These are phyloP conservation scores for Notarius lentiginosus DNA, from an alignment of 2,113 vertebrate species.

Conservation along the genomic window DNA sequence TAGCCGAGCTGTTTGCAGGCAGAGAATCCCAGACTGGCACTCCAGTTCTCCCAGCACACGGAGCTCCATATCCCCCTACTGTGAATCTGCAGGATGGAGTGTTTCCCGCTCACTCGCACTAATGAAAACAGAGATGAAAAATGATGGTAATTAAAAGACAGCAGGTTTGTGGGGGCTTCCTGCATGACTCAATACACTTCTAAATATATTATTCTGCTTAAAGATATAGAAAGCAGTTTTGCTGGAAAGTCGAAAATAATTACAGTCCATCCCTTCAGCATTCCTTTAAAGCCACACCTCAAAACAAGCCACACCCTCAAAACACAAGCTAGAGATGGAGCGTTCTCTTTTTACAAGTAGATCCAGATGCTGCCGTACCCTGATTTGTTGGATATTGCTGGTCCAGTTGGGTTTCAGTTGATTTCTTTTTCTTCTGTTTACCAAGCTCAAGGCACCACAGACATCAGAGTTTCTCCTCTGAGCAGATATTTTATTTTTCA, in stretches of 20 bases:
- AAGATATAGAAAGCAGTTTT: neutral
- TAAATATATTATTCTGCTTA: neutral
- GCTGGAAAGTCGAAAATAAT: too few relatives aligned
- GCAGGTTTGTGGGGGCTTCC: neutral
- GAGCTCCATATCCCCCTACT: slow-evolving; percentile 54
- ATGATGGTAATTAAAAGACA: slow-evolving; percentile 7
- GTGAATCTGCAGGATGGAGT: slow-evolving; percentile 56
- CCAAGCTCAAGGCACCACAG: neutral
- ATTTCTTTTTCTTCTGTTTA: neutral
- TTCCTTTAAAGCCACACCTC: neutral
- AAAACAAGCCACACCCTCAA: neutral
- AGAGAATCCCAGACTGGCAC: slow-evolving; percentile 42
- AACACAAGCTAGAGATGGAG: neutral
- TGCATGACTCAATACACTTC: neutral
- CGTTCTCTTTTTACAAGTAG: neutral
- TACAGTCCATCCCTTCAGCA: neutral
- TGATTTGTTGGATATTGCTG: neutral
- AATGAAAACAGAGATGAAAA: slow-evolving; percentile 32
- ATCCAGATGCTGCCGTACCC: neutral
- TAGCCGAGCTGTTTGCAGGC: slow-evolving; percentile 63
- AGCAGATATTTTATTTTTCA: neutral
- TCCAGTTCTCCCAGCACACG: slow-evolving; percentile 58
- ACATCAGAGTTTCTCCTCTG: neutral
- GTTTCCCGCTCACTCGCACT: slow-evolving; percentile 59
- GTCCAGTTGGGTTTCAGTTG: neutral